Percentiles rank a stretch among this genome's conserved stretches.
Evolutionary conservation across 2,888 invertebrate species (phyloP).

Genomic region (Eupithecia centaureata): DNA sequence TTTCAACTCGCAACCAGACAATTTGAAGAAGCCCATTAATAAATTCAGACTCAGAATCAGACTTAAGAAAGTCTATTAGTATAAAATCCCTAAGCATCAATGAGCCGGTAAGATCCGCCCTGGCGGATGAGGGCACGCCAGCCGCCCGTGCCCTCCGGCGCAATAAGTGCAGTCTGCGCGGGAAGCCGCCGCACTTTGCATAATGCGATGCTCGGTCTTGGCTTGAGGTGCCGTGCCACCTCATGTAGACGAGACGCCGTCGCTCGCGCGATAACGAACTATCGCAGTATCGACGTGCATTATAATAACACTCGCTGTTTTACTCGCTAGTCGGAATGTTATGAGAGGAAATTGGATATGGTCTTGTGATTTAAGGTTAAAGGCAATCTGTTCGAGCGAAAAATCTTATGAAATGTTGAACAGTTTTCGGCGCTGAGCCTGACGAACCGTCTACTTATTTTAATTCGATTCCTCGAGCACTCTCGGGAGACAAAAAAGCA

Average conservation of each 20-base stretch:
- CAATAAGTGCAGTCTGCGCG: conserved; percentile 28
- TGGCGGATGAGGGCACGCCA: conserved; percentile 8
- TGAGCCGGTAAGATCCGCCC: background rate
- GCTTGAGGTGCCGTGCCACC: conserved; percentile 1
- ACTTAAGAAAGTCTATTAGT: background rate
- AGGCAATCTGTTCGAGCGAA: background rate
- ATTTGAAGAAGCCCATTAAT: background rate
- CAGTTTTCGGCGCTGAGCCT: too few species aligned
- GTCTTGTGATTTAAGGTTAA: background rate
- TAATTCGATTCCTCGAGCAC: too few species aligned
- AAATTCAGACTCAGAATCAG: too few species aligned
- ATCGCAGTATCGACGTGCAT: background rate
- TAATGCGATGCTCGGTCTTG: conserved; percentile 23
- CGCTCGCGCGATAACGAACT: conserved; percentile 4
- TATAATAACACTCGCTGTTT: background rate
- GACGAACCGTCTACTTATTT: too few species aligned
- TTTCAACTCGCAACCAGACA: too few species aligned
- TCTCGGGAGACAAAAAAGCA: too few species aligned
- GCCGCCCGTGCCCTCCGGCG: conserved; percentile 17
- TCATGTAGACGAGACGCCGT: conserved; percentile 6
- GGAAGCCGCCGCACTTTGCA: conserved; percentile 27
- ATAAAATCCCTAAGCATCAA: background rate
- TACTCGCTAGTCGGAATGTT: background rate
- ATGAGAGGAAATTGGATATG: background rate
- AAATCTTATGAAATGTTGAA: background rate